Conservation (phyloP, 2,113 vertebrate species). For the Peromyscus maniculatus region DNA sequence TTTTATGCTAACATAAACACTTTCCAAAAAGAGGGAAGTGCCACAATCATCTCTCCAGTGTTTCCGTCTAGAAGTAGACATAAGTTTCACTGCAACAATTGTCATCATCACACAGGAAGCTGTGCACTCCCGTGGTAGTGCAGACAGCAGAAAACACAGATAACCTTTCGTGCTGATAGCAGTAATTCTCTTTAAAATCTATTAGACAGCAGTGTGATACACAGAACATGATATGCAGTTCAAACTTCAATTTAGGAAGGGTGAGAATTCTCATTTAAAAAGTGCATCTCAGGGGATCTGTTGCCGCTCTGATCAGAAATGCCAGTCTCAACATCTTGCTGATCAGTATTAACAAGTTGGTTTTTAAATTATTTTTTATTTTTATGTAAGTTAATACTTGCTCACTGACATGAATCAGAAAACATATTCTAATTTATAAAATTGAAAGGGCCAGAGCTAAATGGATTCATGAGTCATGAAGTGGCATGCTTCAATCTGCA, state of each 20-base stretch:
- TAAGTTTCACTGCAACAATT: no score
- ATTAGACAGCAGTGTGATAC: neutral
- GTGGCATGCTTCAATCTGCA: neutral
- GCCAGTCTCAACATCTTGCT: neutral
- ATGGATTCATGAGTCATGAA: neutral
- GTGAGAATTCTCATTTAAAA: neutral
- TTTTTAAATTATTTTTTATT: neutral
- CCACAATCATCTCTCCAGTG: neutral
- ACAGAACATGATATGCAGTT: neutral
- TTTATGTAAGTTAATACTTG: neutral
- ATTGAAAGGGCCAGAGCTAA: neutral
- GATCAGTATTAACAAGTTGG: neutral
- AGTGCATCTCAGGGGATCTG: neutral
- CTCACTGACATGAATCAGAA: neutral
- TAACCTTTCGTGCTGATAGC: neutral
- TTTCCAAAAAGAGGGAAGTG: neutral
- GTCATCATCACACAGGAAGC: neutral
- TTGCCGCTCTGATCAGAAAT: neutral
- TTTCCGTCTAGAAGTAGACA: neutral
- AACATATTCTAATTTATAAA: neutral
- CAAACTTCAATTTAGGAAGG: neutral
- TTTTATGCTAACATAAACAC: neutral
- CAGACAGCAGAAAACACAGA: neutral
- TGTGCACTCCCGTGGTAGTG: neutral
- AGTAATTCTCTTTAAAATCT: constrained; percentile 3